These are phyloP conservation scores for Cyprinodon tularosa DNA, from an alignment of 2,113 vertebrate genomes.

Conservation along the genomic window DNA sequence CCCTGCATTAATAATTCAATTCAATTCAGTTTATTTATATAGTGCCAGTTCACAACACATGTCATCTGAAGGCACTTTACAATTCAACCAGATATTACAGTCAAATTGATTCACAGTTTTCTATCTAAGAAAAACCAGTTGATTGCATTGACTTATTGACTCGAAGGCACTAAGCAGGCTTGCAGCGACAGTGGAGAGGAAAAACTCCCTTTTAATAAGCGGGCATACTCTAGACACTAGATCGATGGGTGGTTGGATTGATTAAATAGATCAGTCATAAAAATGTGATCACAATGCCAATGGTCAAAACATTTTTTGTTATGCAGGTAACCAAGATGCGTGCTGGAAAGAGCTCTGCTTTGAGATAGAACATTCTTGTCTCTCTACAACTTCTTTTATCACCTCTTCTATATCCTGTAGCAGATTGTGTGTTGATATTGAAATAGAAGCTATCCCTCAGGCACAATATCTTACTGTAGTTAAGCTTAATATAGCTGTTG, in stretches of 20 bases:
- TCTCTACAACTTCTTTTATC: conserved; percentile 37
- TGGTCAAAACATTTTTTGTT: background rate
- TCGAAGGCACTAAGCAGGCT: too few relatives aligned
- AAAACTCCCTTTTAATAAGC: too few relatives aligned
- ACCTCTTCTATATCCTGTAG: conserved; percentile 58
- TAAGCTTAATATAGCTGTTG: conserved; percentile 17
- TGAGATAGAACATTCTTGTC: conserved; percentile 36
- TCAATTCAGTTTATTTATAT: too few relatives aligned
- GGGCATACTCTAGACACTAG: background rate
- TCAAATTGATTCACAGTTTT: too few relatives aligned
- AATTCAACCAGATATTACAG: too few relatives aligned
- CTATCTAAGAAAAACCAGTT: too few relatives aligned
- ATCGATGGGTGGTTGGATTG: too few relatives aligned
- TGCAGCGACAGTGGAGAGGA: too few relatives aligned
- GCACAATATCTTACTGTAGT: conserved; percentile 21
- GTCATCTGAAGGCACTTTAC: too few relatives aligned
- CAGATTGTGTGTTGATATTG: conserved; percentile 41
- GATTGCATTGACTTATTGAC: too few relatives aligned
- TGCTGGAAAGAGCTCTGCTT: conserved; percentile 14
- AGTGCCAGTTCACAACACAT: too few relatives aligned
- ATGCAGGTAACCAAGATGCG: background rate
- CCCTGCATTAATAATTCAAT: too few relatives aligned
- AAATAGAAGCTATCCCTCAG: conserved; percentile 56
- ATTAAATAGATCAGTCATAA: background rate
- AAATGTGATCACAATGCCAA: background rate